phyloP scores from a whole-genome alignment of 2,888 invertebrate species.

The Ophion ventricosus region DNA sequence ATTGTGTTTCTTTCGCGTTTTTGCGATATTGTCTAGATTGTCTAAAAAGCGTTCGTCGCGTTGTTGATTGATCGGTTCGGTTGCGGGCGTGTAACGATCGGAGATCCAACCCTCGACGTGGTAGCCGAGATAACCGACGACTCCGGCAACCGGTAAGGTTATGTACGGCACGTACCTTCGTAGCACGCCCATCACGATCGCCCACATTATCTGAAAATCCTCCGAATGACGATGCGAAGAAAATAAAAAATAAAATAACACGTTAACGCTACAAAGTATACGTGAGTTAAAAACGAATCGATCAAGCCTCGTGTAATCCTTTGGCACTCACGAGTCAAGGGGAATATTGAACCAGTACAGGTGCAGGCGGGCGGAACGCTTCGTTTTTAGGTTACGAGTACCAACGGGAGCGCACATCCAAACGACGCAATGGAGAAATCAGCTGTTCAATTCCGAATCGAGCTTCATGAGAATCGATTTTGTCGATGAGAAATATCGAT shows the following conservation, averaged over 20 bases:
- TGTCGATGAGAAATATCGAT: too few species aligned
- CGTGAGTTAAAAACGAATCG: background rate
- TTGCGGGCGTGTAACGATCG: conserved; percentile 89
- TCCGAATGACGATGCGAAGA: background rate
- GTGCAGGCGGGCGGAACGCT: background rate
- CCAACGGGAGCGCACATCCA: background rate
- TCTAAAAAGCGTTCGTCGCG: conserved; percentile 78
- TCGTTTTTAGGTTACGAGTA: background rate
- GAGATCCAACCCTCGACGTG: conserved; percentile 91
- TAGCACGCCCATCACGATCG: conserved; percentile 87
- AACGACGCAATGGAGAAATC: background rate
- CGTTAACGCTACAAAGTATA: background rate
- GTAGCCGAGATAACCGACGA: conserved; percentile 94
- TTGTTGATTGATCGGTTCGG: conserved; percentile 78
- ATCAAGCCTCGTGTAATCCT: background rate
- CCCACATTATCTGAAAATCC: conserved; percentile 88
- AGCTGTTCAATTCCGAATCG: conserved; percentile 17
- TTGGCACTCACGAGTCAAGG: conserved; percentile 40
- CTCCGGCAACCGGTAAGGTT: conserved; percentile 92
- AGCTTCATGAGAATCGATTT: too few species aligned
- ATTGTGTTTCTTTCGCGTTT: conserved; percentile 74
- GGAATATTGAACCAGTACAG: background rate
- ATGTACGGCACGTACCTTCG: conserved; percentile 91
- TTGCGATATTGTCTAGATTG: conserved; percentile 70
- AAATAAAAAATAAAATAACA: background rate